Evolutionary conservation across 92 coral and sea anemone genomes (phyloP).

Genomic region (Isaurus tuberculatus): DNA sequence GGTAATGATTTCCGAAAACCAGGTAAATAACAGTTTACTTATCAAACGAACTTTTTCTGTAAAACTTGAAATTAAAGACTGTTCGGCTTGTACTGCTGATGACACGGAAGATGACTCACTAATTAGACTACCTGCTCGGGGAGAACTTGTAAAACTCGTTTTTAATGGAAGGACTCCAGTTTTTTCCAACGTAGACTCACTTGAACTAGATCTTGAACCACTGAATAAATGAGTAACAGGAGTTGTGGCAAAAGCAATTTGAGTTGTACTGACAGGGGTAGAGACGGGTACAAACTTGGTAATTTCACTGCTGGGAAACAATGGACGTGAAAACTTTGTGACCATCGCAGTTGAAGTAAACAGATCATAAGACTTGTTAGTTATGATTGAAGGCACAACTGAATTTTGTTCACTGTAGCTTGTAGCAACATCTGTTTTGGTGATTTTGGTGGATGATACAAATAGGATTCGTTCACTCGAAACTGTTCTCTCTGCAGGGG

Average conservation of each 20-base stretch:
- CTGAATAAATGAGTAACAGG: not conserved
- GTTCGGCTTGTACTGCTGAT: not conserved
- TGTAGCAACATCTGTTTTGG: not conserved
- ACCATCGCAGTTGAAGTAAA: not conserved
- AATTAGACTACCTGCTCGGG: not conserved
- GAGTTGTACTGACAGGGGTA: not conserved
- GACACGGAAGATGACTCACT: not conserved
- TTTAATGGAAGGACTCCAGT: not conserved
- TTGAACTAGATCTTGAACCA: not conserved
- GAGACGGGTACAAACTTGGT: not conserved
- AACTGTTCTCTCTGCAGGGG: not conserved
- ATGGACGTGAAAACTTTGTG: slow-evolving; percentile 1
- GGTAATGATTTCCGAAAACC: slow-evolving; percentile 27
- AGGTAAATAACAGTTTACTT: not conserved
- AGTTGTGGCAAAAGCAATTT: not conserved
- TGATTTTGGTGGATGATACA: not conserved
- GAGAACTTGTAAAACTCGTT: not conserved
- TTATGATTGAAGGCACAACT: not conserved
- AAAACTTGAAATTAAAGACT: not conserved
- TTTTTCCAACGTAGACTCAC: not conserved
- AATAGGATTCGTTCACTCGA: not conserved
- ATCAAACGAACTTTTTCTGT: not conserved
- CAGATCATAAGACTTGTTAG: not conserved
- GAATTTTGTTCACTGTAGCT: not conserved
- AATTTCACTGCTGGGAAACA: not conserved